Evolutionary conservation across 2,888 invertebrate species (phyloP), one percentile per base, ranked within the genome.

Genomic region (Gasteruption jaculator): DNA sequence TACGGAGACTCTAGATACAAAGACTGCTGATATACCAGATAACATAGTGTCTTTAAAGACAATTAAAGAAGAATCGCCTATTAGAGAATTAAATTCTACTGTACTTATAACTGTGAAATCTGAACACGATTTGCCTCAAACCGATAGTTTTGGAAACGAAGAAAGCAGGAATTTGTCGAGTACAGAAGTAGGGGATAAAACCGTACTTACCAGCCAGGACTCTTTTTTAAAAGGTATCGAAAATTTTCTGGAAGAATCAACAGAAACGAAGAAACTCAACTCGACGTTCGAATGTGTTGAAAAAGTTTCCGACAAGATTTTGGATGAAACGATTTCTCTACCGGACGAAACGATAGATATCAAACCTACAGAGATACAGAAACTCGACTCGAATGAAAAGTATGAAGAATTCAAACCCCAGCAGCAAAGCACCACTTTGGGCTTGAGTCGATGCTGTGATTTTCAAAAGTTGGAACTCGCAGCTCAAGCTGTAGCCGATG

Each of bases 321-420:
- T n/a, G n/a, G n/a, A n/a, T n/a, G n/a, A n/a, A n/a, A n/a, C n/a
- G n/a, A n/a, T n/a, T n/a, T n/a, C n/a, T n/a, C n/a, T n/a, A n/a
- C n/a, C n/a, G n/a, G n/a, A n/a, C n/a, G n/a, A n/a, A n/a, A n/a
- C n/a, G n/a, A n/a, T 5, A 11, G 19, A 35, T n/a, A 3, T 4
- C 12, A 2, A 3, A 14, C 21, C 24, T 11, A 21, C 24, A 7
- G 24, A 24, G 7, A 24, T n/a, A n/a, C 24, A 24, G 8, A n/a
- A 24, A n/a, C 24, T 35, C 6, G 24, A 24, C 24, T 21, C 32
- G 14, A 8, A 19, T n/a, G 53, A 51, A 12, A 45, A 53, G 3
- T 64, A 60, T 45, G 44, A 53, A 10, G 46, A 56, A 10, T 65
- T 65, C 21, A 43, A 57, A 11, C 62, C 66, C 3, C 50, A 55